Percentiles rank a stretch among this genome's conserved stretches.
These are phyloP conservation scores for Mactromeris polynyma DNA, from an alignment of 2,888 invertebrate genomes.

Conservation along the genomic window DNA sequence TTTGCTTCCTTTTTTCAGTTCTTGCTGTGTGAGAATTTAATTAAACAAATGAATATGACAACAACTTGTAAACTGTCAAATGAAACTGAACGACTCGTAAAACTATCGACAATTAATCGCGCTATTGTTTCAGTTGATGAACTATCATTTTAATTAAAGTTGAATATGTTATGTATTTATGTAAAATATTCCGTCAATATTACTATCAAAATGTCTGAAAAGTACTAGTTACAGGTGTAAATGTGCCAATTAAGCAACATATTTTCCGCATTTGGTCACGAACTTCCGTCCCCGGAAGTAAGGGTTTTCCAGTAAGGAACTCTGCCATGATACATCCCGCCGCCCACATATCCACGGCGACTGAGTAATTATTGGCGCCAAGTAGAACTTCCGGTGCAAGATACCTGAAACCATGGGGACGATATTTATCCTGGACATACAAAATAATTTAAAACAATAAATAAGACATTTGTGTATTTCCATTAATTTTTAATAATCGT, in stretches of 20 bases:
- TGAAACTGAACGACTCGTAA: neutral
- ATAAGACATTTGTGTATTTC: too few relatives aligned
- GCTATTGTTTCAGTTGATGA: neutral
- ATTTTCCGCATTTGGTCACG: slow-evolving; percentile 54
- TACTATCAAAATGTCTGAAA: neutral
- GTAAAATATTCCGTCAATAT: too few relatives aligned
- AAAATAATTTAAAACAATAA: too few relatives aligned
- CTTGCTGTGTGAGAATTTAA: neutral
- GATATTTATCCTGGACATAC: too few relatives aligned
- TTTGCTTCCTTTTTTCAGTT: neutral
- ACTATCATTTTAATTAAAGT: neutral
- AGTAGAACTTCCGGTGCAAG: slow-evolving; percentile 58
- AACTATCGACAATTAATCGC: neutral
- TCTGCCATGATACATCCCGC: slow-evolving; percentile 62
- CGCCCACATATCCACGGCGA: slow-evolving; percentile 56
- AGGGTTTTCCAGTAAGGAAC: slow-evolving; percentile 51
- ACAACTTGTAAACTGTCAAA: neutral
- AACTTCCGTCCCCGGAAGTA: slow-evolving; percentile 37
- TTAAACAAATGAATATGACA: neutral
- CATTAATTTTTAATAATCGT: too few relatives aligned
- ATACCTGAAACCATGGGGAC: slow-evolving; percentile 37
- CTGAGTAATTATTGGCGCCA: slow-evolving; percentile 44
- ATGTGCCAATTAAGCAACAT: slow-evolving; percentile 39
- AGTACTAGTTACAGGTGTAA: slow-evolving; percentile 43
- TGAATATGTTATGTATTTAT: too few relatives aligned